A percentile compares a stretch with the other conserved stretches of the same genome.
Conservation (phyloP, 2,113 vertebrate species). For the Caloenas nicobarica region DNA sequence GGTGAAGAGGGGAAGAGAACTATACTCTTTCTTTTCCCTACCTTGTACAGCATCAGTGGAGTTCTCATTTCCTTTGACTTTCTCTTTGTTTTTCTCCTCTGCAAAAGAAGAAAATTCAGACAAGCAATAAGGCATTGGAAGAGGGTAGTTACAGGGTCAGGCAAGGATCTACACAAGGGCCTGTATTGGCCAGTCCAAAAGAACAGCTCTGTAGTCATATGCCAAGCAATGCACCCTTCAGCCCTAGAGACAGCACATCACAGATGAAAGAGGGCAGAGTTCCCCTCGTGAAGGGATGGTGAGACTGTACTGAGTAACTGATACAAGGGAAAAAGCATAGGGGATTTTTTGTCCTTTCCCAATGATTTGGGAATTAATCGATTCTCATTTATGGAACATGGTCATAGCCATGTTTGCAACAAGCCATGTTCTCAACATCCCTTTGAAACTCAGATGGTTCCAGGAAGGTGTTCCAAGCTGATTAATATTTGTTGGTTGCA, state of each 20-base stretch:
- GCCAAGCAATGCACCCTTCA: not conserved
- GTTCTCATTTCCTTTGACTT: conserved; percentile 69
- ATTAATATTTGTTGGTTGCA: not conserved
- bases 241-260: not conserved
- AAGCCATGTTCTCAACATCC: not conserved
- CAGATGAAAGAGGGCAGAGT: not conserved
- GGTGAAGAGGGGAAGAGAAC: not conserved
- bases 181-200: not conserved
- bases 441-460: not conserved
- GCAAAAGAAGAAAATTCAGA: not conserved
- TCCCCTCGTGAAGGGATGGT: not conserved
- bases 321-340: not conserved
- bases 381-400: not conserved
- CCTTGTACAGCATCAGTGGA: conserved; percentile 71
- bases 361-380: not conserved
- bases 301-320: not conserved
- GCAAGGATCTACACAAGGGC: not conserved
- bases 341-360: not conserved
- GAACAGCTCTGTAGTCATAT: not conserved
- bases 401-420: not conserved
- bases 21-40: conserved; percentile 22
- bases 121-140: not conserved
- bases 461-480: not conserved
- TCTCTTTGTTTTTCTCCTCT: conserved; percentile 80
- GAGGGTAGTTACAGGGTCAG: not conserved